Conservation (phyloP, 1,140 invertebrate genomes). For the Sycophila sp. region DNA sequence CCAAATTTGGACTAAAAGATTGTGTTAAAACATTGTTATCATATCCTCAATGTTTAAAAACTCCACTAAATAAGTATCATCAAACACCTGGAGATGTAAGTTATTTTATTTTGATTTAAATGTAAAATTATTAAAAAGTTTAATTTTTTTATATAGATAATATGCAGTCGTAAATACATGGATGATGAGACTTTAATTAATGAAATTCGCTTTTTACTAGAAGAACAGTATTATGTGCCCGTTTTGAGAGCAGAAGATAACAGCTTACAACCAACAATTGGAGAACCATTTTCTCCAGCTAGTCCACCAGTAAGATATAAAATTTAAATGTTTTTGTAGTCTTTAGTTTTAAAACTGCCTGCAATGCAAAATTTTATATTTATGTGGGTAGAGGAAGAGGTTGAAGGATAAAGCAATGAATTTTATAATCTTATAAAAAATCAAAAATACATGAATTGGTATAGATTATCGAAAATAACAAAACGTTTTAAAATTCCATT, state of each 20-base stretch:
- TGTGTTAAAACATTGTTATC: conserved; percentile 82
- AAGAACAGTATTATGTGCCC: conserved; percentile 85
- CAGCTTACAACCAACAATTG: conserved; percentile 76
- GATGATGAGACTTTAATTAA: conserved; percentile 59
- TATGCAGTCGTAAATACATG: conserved; percentile 69
- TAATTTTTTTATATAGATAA: conserved; percentile 67
- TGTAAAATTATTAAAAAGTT: conserved; percentile 1
- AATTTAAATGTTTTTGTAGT: too few species aligned
- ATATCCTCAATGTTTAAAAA: conserved; percentile 81
- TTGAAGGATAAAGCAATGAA: too few species aligned
- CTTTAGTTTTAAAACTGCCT: too few species aligned
- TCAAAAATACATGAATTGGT: too few species aligned
- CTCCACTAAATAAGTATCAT: conserved; percentile 77
- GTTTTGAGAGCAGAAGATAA: conserved; percentile 81
- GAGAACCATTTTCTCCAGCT: conserved; percentile 76
- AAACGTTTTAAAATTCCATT: too few species aligned
- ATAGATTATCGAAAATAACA: too few species aligned
- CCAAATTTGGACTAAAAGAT: conserved; percentile 83
- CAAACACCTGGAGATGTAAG: conserved; percentile 80
- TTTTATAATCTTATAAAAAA: too few species aligned
- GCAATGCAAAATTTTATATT: too few species aligned
- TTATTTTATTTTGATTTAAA: conserved; percentile 6
- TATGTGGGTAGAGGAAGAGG: too few species aligned
- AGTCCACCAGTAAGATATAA: conserved; percentile 70
- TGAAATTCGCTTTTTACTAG: conserved; percentile 72